A percentile compares a stretch with the other conserved stretches of the same genome.
These are phyloP conservation scores for Syngnathoides biaculeatus DNA, from an alignment of 2,113 vertebrate genomes.

Conservation along the genomic window DNA sequence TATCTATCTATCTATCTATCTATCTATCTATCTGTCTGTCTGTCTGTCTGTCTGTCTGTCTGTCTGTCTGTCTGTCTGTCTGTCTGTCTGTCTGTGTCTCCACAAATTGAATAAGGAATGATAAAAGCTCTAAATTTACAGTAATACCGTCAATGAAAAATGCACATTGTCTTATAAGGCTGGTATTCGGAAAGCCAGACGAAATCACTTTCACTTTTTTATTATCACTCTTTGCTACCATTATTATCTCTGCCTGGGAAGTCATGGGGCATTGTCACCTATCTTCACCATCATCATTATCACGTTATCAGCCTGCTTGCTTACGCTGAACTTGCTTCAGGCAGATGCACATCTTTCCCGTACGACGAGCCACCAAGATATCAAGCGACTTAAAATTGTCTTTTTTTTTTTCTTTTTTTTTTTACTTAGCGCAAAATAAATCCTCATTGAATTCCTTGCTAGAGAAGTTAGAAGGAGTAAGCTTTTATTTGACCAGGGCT, in stretches of 20 bases:
- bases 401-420: not conserved
- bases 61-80: not conserved
- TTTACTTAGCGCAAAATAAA: not conserved
- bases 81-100: not conserved
- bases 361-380: not conserved
- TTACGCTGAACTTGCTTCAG: not conserved
- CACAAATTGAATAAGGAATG: not conserved
- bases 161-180: not conserved
- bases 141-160: not conserved
- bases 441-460: not conserved
- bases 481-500: not conserved
- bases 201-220: not conserved
- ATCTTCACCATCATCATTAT: slow-evolving; percentile 12
- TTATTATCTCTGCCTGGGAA: slow-evolving; percentile 6
- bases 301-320: not conserved
- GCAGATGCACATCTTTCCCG: not conserved
- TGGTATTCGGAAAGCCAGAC: not conserved
- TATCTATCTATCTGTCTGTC: not conserved
- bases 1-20: not conserved
- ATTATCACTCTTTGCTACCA: not conserved
- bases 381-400: not conserved
- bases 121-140: not conserved
- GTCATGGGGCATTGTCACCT: not conserved
- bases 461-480: not conserved
- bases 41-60: not conserved